Evolutionary conservation across 2,888 invertebrate genomes (phyloP).

Genomic region (Xylophagus ater): DNA sequence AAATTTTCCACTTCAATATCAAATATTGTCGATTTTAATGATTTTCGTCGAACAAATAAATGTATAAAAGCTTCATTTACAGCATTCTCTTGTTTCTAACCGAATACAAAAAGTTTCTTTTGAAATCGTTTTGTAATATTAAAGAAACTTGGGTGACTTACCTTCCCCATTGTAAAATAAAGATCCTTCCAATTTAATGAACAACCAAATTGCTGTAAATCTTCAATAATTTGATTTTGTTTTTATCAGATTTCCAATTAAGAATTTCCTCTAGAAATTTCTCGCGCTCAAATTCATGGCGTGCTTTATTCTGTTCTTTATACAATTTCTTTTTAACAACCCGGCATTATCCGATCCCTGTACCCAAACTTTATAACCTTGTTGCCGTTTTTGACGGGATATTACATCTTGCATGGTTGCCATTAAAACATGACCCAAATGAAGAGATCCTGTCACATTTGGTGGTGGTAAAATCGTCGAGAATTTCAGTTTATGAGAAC

Average conservation of each 20-base stretch:
- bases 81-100: constrained; percentile 53
- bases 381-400: constrained; percentile 61
- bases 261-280: constrained; percentile 66
- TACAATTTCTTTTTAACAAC: constrained; percentile 75
- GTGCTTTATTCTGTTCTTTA: constrained; percentile 49
- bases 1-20: constrained; percentile 82
- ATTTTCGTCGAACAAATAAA: constrained; percentile 81
- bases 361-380: constrained; percentile 68
- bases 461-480: constrained; percentile 93
- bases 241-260: constrained; percentile 77
- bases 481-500: constrained; percentile 42
- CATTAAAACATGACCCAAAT: constrained; percentile 93
- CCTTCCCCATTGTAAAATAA: constrained; percentile 82
- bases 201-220: constrained; percentile 68
- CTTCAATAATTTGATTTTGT: constrained; percentile 53
- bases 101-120: constrained; percentile 7
- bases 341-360: constrained; percentile 98
- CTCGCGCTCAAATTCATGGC: constrained; percentile 63
- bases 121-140: neutral
- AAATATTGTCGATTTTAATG: constrained; percentile 78
- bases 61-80: constrained; percentile 77
- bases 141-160: no score
- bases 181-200: constrained; percentile 78
- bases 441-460: constrained; percentile 93
- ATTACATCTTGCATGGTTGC: constrained; percentile 85